These are phyloP conservation scores for Amphipyra tragopoginis DNA, from an alignment of 2,888 invertebrate genomes.

Conservation along the genomic window DNA sequence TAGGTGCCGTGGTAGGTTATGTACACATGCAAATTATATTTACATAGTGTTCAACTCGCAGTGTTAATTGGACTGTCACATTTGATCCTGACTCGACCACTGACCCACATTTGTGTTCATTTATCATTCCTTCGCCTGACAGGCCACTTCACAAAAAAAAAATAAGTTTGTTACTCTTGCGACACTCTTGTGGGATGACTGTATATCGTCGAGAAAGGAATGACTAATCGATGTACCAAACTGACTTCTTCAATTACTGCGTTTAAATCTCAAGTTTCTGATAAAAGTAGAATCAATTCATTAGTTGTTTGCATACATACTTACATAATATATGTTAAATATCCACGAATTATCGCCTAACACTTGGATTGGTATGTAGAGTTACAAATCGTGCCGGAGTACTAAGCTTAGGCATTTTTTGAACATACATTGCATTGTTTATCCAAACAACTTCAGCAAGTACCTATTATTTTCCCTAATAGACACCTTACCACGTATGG, in stretches of 20 bases:
- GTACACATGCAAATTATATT: constrained; percentile 26
- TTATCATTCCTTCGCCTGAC: constrained; percentile 58
- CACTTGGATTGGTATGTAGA: too few relatives aligned
- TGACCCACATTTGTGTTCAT: constrained; percentile 73
- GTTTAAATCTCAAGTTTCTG: too few relatives aligned
- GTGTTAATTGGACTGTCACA: constrained; percentile 73
- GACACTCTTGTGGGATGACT: constrained; percentile 24
- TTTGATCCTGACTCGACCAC: constrained; percentile 60
- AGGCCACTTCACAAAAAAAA: constrained; percentile 42
- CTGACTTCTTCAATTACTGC: background rate
- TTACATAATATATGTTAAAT: too few relatives aligned
- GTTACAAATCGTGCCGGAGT: too few relatives aligned
- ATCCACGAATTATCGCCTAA: too few relatives aligned
- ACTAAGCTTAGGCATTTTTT: too few relatives aligned
- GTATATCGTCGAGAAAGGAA: constrained; percentile 17
- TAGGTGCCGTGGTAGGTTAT: constrained; percentile 10
- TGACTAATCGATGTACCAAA: constrained; percentile 32
- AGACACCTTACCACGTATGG: background rate
- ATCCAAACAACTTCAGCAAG: too few relatives aligned
- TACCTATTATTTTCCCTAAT: background rate
- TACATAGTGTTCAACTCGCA: constrained; percentile 20
- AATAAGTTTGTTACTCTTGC: constrained; percentile 24
- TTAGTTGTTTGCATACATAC: too few relatives aligned
- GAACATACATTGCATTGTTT: too few relatives aligned
- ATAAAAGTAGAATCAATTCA: too few relatives aligned